These are phyloP conservation scores for Polia nebulosa DNA, from an alignment of 2,888 invertebrate genomes.

Conservation along the genomic window DNA sequence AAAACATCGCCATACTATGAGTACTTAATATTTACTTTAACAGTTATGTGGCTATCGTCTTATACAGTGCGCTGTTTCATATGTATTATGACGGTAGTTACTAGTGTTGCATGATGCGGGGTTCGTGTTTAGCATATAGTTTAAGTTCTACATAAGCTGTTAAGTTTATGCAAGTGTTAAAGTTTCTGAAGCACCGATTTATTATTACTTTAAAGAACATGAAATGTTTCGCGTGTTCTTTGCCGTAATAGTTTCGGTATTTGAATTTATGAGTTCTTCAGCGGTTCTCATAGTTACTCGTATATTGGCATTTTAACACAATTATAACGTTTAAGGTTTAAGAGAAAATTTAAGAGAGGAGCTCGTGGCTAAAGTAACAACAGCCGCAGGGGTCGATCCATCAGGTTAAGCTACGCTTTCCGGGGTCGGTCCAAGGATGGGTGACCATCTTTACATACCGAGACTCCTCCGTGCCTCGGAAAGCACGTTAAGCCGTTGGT, in stretches of 20 bases:
- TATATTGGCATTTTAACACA: neutral
- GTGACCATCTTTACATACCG: too few relatives aligned
- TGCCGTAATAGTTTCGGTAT: slow-evolving; percentile 9
- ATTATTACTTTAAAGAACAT: slow-evolving; percentile 41
- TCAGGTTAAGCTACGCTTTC: too few relatives aligned
- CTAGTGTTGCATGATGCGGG: slow-evolving; percentile 42
- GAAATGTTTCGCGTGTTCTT: slow-evolving; percentile 33
- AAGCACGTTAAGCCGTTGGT: too few relatives aligned
- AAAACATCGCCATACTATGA: neutral
- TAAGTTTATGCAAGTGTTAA: slow-evolving; percentile 40
- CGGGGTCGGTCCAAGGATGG: too few relatives aligned
- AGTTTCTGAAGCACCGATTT: slow-evolving; percentile 47
- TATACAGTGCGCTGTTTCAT: neutral
- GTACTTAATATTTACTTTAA: neutral
- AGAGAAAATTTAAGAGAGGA: too few relatives aligned
- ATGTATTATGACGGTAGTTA: neutral
- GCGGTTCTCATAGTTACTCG: neutral
- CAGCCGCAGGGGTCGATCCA: too few relatives aligned
- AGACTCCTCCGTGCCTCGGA: too few relatives aligned
- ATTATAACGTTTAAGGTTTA: too few relatives aligned
- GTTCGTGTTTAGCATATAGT: slow-evolving; percentile 40
- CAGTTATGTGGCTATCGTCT: slow-evolving; percentile 10
- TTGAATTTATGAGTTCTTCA: slow-evolving; percentile 3
- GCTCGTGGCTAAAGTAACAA: too few relatives aligned
- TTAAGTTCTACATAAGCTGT: slow-evolving; percentile 32